Percentiles rank a stretch among this genome's conserved stretches.
phyloP scores from a whole-genome alignment of 2,113 vertebrate genomes.

The Sorex fumeus region DNA sequence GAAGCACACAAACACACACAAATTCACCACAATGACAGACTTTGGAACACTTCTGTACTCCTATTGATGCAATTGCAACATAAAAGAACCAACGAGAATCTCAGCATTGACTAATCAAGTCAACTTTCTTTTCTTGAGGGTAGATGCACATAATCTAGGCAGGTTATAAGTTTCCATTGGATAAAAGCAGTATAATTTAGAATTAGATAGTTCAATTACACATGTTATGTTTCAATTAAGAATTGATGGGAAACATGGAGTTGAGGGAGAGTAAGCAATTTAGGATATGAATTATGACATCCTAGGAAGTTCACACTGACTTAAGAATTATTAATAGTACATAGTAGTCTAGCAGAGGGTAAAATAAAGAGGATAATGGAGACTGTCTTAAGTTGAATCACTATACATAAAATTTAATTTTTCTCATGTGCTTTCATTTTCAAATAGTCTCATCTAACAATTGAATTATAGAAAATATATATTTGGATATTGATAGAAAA shows the following conservation, averaged over 20 bases:
- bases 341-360: background rate
- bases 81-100: background rate
- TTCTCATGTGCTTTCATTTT: background rate
- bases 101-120: background rate
- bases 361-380: conserved; percentile 18
- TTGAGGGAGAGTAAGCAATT: background rate
- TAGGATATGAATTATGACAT: background rate
- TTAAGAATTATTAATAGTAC: conserved; percentile 18
- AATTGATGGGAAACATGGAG: background rate
- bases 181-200: background rate
- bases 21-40: background rate
- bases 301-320: background rate
- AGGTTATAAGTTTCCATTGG: background rate
- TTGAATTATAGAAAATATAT: background rate
- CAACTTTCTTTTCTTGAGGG: background rate
- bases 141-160: background rate
- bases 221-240: conserved; percentile 1
- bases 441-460: background rate
- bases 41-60: background rate
- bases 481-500: background rate
- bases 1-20: background rate
- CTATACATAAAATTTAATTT: conserved; percentile 43
- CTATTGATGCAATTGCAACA: background rate
- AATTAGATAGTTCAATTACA: background rate
- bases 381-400: background rate